Evolutionary conservation across 53 echinoderm and acorn worm species (phyloP), one percentile per base, ranked within the genome.

Genomic region (Arbacia lixula): DNA sequence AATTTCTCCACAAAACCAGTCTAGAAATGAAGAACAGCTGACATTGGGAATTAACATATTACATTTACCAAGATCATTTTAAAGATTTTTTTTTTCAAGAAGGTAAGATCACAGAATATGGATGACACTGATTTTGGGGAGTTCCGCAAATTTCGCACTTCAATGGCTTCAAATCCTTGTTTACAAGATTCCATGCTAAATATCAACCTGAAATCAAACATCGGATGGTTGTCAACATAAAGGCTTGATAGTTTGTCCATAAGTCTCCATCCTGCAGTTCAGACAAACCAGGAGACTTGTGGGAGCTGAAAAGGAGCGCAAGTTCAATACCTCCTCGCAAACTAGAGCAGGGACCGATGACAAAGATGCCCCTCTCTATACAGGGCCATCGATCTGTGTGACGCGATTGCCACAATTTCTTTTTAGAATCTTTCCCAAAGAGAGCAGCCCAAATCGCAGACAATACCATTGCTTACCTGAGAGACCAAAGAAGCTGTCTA

Each of bases 401-500:
- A 74, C 31, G 14, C 17, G 74, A 17, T 74, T 53, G 74, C 53
- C 53, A 74, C 53, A 29, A 74, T 52, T 74, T 74, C 46, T 29
- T 53, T 34, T 53, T 74, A 31, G 30, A 52, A 51, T 74, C 53
- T 51, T 30, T 53, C 32, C 31, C 33, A 69, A 42, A 43, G 52
- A 14, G 27, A 71, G 29, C 20, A 46, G 6, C 33, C 74, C 51
- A 53, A 74, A 41, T 43, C 17, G 33, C 5, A 28, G 31, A 74
- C 74, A 74, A 74, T 53, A 10, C 32, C 2, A 0, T 34, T 31
- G 17, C 74, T 53, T 53, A 74, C 74, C 74, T 74, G 74, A 16
- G 27, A 69, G 43, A 28, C 69, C 6, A 69, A 69, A 69, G 34
- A 69, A 69, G 28, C 40, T 26, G 4, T 69, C 28, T 40, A 41